Evolutionary conservation across 2,888 invertebrate species (phyloP).

Genomic region (Meiosimyza decipiens): DNA sequence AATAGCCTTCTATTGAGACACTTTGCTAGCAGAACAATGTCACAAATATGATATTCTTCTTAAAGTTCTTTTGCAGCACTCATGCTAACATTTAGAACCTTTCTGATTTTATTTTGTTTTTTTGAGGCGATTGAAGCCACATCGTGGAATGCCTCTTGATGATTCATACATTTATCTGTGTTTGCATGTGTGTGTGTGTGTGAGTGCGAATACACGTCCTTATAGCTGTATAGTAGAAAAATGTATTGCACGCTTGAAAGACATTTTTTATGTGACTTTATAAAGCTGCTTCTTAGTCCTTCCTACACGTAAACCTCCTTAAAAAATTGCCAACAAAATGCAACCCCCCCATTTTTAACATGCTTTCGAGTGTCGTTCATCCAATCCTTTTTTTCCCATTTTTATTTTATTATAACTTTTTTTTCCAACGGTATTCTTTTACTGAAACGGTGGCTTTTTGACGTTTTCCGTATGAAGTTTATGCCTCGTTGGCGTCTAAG

Average conservation of each 20-base stretch:
- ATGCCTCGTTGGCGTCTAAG: not conserved
- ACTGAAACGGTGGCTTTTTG: not conserved
- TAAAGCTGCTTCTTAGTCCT: constrained; percentile 1
- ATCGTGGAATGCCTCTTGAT: too few species aligned
- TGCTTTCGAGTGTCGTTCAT: constrained; percentile 12
- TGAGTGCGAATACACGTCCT: not conserved
- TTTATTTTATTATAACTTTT: not conserved
- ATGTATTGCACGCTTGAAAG: constrained; percentile 14
- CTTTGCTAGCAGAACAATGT: too few species aligned
- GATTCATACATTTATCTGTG: too few species aligned
- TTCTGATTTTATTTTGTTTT: too few species aligned
- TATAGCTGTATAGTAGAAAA: not conserved
- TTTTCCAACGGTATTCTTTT: not conserved
- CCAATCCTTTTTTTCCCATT: constrained; percentile 3
- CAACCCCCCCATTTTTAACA: constrained; percentile 1
- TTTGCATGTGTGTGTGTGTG: not conserved
- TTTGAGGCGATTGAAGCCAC: too few species aligned
- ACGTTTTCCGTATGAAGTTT: constrained; percentile 2
- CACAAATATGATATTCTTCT: too few species aligned
- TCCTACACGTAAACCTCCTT: not conserved
- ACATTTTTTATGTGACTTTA: constrained; percentile 8
- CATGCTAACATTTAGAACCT: too few species aligned
- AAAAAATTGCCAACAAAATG: not conserved
- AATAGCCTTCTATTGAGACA: too few species aligned
- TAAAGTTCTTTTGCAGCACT: too few species aligned